A percentile compares a stretch with the other conserved stretches of the same genome.
These are phyloP conservation scores for Epirrita christyi DNA, from an alignment of 2,888 invertebrate genomes.

Conservation along the genomic window DNA sequence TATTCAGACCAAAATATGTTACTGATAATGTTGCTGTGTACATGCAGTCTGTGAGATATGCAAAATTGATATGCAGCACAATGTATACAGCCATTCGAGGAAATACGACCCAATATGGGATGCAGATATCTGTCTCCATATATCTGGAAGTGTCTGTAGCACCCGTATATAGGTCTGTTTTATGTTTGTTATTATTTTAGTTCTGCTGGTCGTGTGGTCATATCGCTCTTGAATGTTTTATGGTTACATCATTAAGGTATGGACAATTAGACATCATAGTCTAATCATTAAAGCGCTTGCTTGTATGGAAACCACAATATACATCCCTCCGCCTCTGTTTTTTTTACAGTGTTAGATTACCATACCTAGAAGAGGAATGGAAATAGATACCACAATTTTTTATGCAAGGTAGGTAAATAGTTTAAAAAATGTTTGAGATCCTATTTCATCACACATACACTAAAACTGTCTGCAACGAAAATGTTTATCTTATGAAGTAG, in stretches of 20 bases:
- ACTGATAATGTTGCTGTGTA: slow-evolving; percentile 42
- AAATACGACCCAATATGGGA: slow-evolving; percentile 45
- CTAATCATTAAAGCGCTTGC: too few species aligned
- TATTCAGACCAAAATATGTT: slow-evolving; percentile 41
- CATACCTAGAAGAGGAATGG: too few species aligned
- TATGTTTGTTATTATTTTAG: slow-evolving; percentile 26
- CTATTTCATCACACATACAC: too few species aligned
- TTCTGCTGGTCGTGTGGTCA: slow-evolving; percentile 18
- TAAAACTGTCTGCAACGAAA: too few species aligned
- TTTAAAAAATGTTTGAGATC: too few species aligned
- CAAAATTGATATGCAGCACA: slow-evolving; percentile 43
- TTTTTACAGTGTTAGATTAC: too few species aligned
- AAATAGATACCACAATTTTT: too few species aligned
- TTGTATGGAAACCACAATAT: too few species aligned
- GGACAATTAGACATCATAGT: neutral
- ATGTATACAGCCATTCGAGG: slow-evolving; percentile 42
- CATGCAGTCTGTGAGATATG: slow-evolving; percentile 42
- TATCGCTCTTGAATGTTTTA: slow-evolving; percentile 15
- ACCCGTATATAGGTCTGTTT: slow-evolving; percentile 32
- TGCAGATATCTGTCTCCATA: slow-evolving; percentile 44
- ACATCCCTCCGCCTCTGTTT: too few species aligned
- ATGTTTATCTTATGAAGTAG: too few species aligned
- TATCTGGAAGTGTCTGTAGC: slow-evolving; percentile 38
- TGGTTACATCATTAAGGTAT: slow-evolving; percentile 5
- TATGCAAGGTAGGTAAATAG: too few species aligned